These are phyloP conservation scores for Ciona savignyi DNA, from an alignment of 23 tunicate species.

Conservation along the genomic window DNA sequence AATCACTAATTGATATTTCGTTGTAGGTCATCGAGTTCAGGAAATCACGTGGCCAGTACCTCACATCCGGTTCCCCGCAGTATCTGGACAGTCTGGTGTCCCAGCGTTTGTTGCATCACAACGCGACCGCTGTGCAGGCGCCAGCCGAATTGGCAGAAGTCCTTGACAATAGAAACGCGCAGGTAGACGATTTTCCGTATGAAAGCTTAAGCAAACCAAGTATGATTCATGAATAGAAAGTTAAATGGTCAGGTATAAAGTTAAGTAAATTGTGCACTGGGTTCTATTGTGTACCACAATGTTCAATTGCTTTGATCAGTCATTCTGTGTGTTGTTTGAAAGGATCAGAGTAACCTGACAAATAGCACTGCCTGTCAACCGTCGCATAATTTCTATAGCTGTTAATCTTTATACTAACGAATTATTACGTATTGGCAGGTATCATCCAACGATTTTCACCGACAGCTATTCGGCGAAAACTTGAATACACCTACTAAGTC, in stretches of 20 bases:
- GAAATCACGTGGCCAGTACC: slow-evolving; percentile 66
- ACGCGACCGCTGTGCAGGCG: not conserved
- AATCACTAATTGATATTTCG: not conserved
- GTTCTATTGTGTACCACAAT: too few relatives aligned
- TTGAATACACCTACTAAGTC: slow-evolving; percentile 12
- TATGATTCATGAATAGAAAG: too few relatives aligned
- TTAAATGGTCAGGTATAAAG: too few relatives aligned
- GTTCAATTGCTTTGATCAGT: too few relatives aligned
- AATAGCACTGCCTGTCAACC: too few relatives aligned
- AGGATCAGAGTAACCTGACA: too few relatives aligned
- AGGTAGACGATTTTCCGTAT: not conserved
- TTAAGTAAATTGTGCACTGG: too few relatives aligned
- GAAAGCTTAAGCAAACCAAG: not conserved
- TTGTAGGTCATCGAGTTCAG: slow-evolving; percentile 68
- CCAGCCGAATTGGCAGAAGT: not conserved
- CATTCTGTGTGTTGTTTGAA: too few relatives aligned
- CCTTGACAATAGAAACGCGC: not conserved
- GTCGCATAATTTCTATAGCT: too few relatives aligned
- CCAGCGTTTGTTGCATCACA: not conserved
- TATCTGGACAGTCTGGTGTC: not conserved
- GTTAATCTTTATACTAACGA: too few relatives aligned
- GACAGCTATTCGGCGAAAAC: slow-evolving; percentile 14
- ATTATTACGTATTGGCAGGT: not conserved
- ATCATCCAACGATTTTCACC: slow-evolving; percentile 11
- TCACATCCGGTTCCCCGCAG: slow-evolving; percentile 2